Base-by-base conservation (phyloP, 2,888 invertebrate species). In the Noctua comes region DNA sequence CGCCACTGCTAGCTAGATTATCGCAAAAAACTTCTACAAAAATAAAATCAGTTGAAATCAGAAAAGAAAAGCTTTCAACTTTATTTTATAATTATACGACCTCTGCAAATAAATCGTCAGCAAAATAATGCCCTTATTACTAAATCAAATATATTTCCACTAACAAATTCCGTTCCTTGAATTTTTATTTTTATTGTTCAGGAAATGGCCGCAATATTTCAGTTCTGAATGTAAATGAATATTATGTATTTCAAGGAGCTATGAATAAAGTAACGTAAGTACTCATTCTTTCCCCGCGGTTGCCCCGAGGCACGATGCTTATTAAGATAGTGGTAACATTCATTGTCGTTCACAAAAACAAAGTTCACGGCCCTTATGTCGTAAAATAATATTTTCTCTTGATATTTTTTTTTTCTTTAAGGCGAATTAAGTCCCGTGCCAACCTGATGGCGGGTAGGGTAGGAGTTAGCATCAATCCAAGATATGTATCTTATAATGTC, bases 361-460 rank as follows among this genome's bases (percentile, higher is more conserved):
- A 76, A 66, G 68, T 77, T 77, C 57, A 71, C 7, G 64, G 77
- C 59, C 69, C 31, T 72, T 46, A 11, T 1, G 40, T 65, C 77
- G 76, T 88, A 86, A 81, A 88, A 80, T 70, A 65, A 71, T 75
- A 48, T 68, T 79, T 43, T 77, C 76, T 40, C 51, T 73, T 82
- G 59, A 73, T 68, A 48, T n/a, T 72, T 64, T 77, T 78, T 66
- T 79, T 80, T 71, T 77, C 65, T 80, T 71, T 73, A 46, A 40
- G 68, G 43, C 11, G 43, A 69, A 78, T 80, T 48, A 59, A 76
- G 31, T 62, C n/a, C 62, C 59, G 21, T 2, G 16, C 64, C 66
- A 46, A 66, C 72, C 77, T 75, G 69, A 51, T 70, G 70, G 36
- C 24, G 54, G 51, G 43, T 65, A 54, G 66, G 66, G n/a, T 43